Evolutionary conservation across 1,140 invertebrate genomes (phyloP), one percentile per base, ranked within the genome.

Genomic region (Pseudomyrmex pallidus): DNA sequence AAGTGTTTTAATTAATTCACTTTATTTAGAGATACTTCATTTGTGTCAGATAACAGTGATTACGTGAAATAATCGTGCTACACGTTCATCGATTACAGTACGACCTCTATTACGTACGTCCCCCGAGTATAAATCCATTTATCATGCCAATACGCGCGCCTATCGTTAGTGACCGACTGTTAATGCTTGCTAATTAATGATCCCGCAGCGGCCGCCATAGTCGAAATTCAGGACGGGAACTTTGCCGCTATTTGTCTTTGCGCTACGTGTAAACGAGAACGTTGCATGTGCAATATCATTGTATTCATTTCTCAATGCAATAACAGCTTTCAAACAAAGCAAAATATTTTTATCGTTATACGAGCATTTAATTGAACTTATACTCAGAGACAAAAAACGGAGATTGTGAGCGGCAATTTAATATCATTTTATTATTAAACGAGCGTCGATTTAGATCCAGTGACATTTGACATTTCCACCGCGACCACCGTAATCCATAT

Each of bases 111-210:
- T 78, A 48, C 15, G 66, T 70, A 78, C n/a, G 5, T 78, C 44
- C 76, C 44, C 3, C n/a, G 22, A 20, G 76, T 80, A 72, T 15
- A 25, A 68, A 59, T 15, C 54, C 64, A 80, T 80, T 80, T 61
- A 70, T 80, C 76, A 80, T 35, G 44, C 15, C 66, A 56, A 72
- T 72, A 57, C 54, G 20, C 15, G 54, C 12, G n/a, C 13, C 52
- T 80, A 72, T 72, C 22, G 66, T 80, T 78, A 70, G 52, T 78
- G 76, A 70, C 52, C 64, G 76, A 70, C 35, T 59, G 76, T 61
- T 80, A 72, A 80, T 70, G 46, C 54, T 70, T 35, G 76, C 66
- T 80, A 80, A 80, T 72, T 80, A 77, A 77, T 77, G 62, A 77
- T 67, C 62, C 74, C 74, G 20, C 44, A 57, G 54, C 76, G 66